These are phyloP conservation scores for Hemiscyllium ocellatum DNA, from an alignment of 2,113 vertebrate genomes.

Conservation along the genomic window DNA sequence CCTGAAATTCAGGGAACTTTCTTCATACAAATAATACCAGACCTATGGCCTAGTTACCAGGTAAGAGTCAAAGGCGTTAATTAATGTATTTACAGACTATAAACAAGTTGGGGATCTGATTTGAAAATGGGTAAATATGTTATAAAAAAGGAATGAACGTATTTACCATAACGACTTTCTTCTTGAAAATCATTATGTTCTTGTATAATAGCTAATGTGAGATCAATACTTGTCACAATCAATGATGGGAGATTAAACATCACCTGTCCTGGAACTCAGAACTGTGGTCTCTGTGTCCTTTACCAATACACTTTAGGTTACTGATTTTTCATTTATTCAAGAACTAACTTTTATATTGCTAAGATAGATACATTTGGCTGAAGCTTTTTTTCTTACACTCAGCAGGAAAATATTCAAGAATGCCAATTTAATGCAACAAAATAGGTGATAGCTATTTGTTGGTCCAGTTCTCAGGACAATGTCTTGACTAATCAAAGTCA, in stretches of 20 bases:
- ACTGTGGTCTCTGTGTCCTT: not conserved
- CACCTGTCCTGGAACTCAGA: not conserved
- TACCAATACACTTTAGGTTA: not conserved
- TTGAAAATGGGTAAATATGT: not conserved
- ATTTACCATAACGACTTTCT: not conserved
- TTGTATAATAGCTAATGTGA: not conserved
- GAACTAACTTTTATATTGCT: not conserved
- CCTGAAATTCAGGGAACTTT: not conserved
- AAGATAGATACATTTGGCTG: no score
- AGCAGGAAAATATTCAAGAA: no score
- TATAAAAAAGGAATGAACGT: not conserved
- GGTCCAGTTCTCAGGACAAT: no score
- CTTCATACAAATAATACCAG: not conserved
- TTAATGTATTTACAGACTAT: not conserved
- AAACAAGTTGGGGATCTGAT: not conserved
- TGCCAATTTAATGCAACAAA: no score
- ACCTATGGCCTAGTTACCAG: not conserved
- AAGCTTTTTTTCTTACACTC: no score
- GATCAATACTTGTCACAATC: not conserved
- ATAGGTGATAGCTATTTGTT: no score
- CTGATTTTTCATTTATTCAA: constrained; percentile 10
- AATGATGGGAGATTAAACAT: not conserved
- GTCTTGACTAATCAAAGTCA: no score
- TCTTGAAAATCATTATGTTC: not conserved
- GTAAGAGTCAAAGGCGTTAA: not conserved